Evolutionary conservation across 2,797 vertebrate genomes (phyloP), one percentile per base, ranked within the genome.

Genomic region (Periophthalmus magnuspinnatus): DNA sequence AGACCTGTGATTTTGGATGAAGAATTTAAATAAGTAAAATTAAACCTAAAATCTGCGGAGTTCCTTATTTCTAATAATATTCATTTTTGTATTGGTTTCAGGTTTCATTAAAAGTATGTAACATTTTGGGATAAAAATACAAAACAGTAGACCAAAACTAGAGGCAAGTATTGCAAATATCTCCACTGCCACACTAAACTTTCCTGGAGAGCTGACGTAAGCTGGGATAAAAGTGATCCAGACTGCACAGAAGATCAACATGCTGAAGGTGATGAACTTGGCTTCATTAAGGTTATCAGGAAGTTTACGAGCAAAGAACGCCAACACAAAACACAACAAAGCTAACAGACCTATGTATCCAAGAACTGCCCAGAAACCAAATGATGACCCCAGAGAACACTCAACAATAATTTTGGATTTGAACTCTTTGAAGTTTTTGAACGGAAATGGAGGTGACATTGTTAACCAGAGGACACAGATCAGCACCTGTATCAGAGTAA

Each of bases 131-230:
- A 91, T 48, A 83, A 94, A 94, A 73, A 94, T 90, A 72, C 92
- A 94, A 65, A 92, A 87, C 0, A 94, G 76, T 64, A 94, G 69
- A 0, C 92, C 93, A 74, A 84, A 94, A 69, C 91, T 93, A 0
- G 93, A 93, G 0, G 93, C 93, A 38, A 94, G 69, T 72, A 94
- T 94, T 0, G 92, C 93, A 88, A 94, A 94, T 77, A 94, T 93
- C 61, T 94, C 93, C 24, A 94, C 93, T 41, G 93, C 92, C 0
- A 93, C 93, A 45, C 81, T 91, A 21, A 93, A 93, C 59, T 28
- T 28, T 28, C 28, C 28, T 3, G 28, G 28, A 28, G 28, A 28
- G 28, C 28, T 28, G 28, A 28, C 28, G 28, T 28, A 28, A 28
- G 28, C 28, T 28, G 28, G 28, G 28, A 28, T 28, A 28, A 28